These are phyloP conservation scores for Pygoscelis adeliae DNA, from an alignment of 2,113 vertebrate genomes.

Conservation along the genomic window DNA sequence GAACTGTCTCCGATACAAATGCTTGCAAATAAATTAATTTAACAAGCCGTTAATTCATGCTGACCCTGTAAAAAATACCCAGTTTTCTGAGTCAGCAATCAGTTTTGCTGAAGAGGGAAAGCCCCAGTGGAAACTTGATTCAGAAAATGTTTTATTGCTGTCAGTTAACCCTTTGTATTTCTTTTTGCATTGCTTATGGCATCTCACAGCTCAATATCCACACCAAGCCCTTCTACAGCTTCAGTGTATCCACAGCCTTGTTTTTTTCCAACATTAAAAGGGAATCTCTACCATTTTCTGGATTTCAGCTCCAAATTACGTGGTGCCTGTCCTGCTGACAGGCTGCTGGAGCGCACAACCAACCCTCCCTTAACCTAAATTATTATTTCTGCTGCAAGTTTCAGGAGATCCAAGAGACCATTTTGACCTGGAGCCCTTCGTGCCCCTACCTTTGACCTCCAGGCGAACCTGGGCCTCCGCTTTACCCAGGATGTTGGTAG, in stretches of 20 bases:
- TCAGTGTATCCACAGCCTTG: background rate
- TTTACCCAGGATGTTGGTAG: constrained; percentile 90
- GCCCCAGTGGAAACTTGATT: background rate
- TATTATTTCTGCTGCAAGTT: background rate
- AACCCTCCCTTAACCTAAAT: background rate
- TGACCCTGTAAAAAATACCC: background rate
- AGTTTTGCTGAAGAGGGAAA: background rate
- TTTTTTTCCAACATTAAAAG: background rate
- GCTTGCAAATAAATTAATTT: background rate
- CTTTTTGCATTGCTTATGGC: background rate
- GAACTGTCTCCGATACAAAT: background rate
- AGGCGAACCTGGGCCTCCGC: constrained; percentile 90
- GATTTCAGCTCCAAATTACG: background rate
- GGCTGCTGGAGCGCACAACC: background rate
- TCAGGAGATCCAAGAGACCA: background rate
- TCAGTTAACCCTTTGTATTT: background rate
- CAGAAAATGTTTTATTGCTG: background rate
- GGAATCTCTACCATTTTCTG: background rate
- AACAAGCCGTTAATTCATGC: background rate
- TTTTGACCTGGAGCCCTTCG: background rate
- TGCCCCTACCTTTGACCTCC: constrained; percentile 93
- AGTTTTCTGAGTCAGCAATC: background rate
- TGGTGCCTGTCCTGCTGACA: background rate
- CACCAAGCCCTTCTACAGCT: background rate
- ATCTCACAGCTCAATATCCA: background rate